phyloP scores from a whole-genome alignment of 2,113 vertebrate species.

The Nerophis lumbriciformis region DNA sequence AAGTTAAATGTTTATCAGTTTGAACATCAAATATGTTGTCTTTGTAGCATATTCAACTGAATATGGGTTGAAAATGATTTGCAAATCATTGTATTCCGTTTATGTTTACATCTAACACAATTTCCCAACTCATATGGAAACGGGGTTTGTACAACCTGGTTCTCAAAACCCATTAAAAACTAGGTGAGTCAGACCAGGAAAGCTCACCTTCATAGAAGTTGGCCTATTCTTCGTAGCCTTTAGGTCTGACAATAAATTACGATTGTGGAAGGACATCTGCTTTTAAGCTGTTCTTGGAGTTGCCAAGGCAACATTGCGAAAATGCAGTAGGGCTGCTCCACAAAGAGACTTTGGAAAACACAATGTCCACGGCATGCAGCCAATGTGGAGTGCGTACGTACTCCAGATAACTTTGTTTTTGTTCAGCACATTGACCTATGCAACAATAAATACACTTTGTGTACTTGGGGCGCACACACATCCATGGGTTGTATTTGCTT shows the following conservation, averaged over 20 bases:
- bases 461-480: constrained; percentile 6
- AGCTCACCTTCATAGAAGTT: background rate
- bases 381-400: constrained; percentile 1
- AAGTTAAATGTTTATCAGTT: too few species aligned
- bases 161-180: constrained; percentile 1
- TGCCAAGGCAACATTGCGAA: constrained; percentile 9
- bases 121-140: too few species aligned
- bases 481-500: constrained; percentile 24
- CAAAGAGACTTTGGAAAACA: constrained; percentile 11
- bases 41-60: too few species aligned
- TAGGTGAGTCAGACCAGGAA: background rate
- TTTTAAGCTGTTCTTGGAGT: constrained; percentile 17
- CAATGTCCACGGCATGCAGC: constrained; percentile 8
- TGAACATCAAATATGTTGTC: too few species aligned
- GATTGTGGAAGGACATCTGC: constrained; percentile 13
- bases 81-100: too few species aligned
- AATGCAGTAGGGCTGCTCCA: constrained; percentile 5
- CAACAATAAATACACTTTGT: constrained; percentile 13
- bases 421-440: constrained; percentile 20
- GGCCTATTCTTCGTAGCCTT: constrained; percentile 4
- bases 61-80: too few species aligned
- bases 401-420: constrained; percentile 32
- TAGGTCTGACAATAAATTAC: constrained; percentile 22
- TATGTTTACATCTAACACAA: too few species aligned
- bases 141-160: too few species aligned